phyloP scores from a whole-genome alignment of 2,888 invertebrate species.

The Polydrusus cervinus region DNA sequence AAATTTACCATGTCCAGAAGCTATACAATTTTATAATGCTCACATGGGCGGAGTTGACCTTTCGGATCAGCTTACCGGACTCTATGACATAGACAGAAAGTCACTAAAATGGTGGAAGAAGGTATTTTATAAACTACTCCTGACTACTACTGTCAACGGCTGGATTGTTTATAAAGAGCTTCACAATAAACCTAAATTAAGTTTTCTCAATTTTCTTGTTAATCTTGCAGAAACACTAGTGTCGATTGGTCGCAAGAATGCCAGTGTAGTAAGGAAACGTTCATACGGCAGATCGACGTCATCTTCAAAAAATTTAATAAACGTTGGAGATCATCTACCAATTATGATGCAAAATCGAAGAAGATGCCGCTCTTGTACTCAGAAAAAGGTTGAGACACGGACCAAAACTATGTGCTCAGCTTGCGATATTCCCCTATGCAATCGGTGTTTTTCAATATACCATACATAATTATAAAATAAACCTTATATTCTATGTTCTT shows the following conservation, averaged over 20 bases:
- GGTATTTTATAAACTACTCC: conserved; percentile 12
- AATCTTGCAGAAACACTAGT: conserved; percentile 17
- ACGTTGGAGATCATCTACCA: conserved; percentile 8
- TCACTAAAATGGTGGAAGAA: conserved; percentile 26
- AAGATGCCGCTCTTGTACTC: neutral
- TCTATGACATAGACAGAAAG: conserved; percentile 31
- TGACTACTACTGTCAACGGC: conserved; percentile 57
- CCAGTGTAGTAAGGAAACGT: neutral
- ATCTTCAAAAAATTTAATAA: conserved; percentile 3
- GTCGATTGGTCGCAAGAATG: neutral
- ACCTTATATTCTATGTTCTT: neutral
- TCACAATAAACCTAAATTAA: neutral
- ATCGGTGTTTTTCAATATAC: neutral
- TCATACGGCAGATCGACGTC: neutral
- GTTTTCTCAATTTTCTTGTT: neutral
- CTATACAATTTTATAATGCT: conserved; percentile 53
- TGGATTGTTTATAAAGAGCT: conserved; percentile 41
- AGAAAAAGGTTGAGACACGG: too few species aligned
- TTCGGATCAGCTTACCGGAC: conserved; percentile 2
- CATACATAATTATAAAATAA: neutral
- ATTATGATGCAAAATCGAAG: neutral
- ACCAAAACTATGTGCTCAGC: neutral
- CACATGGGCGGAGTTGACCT: conserved; percentile 27
- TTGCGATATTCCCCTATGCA: neutral
- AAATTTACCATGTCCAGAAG: conserved; percentile 55